Evolutionary conservation across 2,113 vertebrate species (phyloP), one percentile per base, ranked within the genome.

Genomic region (Pluvialis apricaria): DNA sequence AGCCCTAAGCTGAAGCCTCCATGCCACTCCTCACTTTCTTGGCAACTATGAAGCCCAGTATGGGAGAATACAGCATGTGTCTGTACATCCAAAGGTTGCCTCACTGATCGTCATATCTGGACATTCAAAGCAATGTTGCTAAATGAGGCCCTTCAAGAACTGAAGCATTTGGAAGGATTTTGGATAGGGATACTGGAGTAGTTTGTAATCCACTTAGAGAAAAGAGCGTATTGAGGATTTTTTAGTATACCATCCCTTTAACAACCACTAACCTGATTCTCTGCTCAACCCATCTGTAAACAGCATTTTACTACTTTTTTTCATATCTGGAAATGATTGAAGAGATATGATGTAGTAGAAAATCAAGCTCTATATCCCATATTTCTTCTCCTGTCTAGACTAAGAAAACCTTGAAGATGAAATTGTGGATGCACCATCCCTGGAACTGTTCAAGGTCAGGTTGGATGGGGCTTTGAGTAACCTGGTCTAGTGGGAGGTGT

Each of bases 1-100:
- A 34, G 52, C 42, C 34, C 42, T 75, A 1, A 44, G 16, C 25
- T n/a, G 47, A 28, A 60, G 42, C 8, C 19, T 11, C 22, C 10
- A 6, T 0, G 0, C 3, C 19, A 47, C 26, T 70, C 10, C 17
- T 77, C 32, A 45, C 2, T 86, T 80, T 42, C n/a, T 19, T 77
- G 47, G 19, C 15, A 12, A 2, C 38, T 15, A 1, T 24, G 26
- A 68, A 91, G 40, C 7, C 24, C 49, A 17, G 10, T 38, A 13
- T 11, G 40, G 42, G 22, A 68, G 19, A 8, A 26, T 17, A 16
- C 42, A 51, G 29, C 4, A 34, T 2, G 0, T 55, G 11, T 45
- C 42, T 72, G 17, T 7, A 34, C 16, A 14, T 42, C 29, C 10
- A 4, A 8, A 81, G 26, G 32, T 7, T 81, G 3, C 14, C 10